These are phyloP conservation scores for Stictonetta naevosa DNA, from an alignment of 2,113 vertebrate genomes.

Conservation along the genomic window DNA sequence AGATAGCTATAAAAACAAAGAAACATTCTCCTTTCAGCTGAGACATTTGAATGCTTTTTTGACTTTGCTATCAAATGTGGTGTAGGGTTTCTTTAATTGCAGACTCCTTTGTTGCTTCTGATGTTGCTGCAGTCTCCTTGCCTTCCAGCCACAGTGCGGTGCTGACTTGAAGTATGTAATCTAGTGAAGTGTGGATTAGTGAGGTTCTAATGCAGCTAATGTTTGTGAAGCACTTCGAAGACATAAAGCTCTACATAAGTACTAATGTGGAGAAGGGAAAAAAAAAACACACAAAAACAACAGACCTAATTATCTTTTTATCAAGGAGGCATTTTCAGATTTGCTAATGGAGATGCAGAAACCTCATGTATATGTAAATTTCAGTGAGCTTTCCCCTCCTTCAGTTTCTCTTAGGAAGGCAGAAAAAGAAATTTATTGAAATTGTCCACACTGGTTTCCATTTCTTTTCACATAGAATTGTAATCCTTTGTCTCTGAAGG, in stretches of 20 bases:
- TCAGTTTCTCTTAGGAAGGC: background rate
- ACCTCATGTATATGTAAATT: background rate
- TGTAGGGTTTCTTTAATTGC: background rate
- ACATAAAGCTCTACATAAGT: background rate
- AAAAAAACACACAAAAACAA: too few species aligned
- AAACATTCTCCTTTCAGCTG: background rate
- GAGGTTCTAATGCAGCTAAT: background rate
- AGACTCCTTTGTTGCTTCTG: background rate
- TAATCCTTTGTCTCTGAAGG: background rate
- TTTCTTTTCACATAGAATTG: background rate
- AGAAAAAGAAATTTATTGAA: background rate
- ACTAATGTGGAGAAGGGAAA: background rate
- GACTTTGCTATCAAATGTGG: background rate
- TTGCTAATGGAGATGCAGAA: constrained; percentile 10
- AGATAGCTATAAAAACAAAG: background rate
- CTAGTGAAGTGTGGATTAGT: background rate
- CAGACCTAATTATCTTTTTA: background rate
- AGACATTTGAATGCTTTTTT: background rate
- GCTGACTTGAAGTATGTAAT: background rate
- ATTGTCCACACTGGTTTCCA: background rate
- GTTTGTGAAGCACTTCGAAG: constrained; percentile 18
- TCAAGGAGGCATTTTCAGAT: background rate
- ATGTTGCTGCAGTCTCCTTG: background rate
- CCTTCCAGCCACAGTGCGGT: background rate
- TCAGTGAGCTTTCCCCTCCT: background rate